phyloP scores from a whole-genome alignment of 2,113 vertebrate genomes.

The Oceanodroma tethys region DNA sequence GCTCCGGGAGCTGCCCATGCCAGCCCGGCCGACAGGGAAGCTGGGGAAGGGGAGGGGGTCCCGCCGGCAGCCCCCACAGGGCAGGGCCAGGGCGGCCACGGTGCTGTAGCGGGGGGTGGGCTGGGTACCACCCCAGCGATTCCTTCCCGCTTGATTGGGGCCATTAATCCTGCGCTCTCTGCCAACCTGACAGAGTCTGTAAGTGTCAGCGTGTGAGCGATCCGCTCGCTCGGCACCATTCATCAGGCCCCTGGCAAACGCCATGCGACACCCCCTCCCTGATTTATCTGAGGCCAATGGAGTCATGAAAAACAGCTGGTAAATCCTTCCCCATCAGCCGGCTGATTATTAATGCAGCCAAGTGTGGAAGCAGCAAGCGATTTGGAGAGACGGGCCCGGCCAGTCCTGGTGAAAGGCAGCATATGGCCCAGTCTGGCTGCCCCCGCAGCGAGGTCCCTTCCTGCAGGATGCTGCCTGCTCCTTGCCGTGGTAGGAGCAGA shows the following conservation, averaged over 20 bases:
- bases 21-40: not conserved
- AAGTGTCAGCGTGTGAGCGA: conserved; percentile 29
- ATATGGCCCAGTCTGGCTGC: not conserved
- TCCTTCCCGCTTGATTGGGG: not conserved
- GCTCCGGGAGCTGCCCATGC: not conserved
- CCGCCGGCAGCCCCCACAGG: accelerated
- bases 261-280: conserved; percentile 14
- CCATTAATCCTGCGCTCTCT: not conserved
- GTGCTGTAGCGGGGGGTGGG: not conserved
- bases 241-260: conserved; percentile 45
- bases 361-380: conserved; percentile 23
- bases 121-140: not conserved
- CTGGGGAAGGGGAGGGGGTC: not conserved
- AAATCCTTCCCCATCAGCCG: conserved; percentile 64
- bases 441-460: not conserved
- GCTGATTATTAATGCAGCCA: conserved; percentile 56
- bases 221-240: conserved; percentile 33
- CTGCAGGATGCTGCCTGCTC: not conserved
- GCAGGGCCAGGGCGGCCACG: accelerated
- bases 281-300: conserved; percentile 66
- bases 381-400: not conserved
- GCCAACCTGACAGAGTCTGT: not conserved
- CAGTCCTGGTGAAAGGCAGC: not conserved
- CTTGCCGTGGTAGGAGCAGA: accelerated
- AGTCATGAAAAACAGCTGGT: conserved; percentile 68